Percentiles rank a stretch among this genome's conserved stretches.
Conservation (phyloP, 2,113 vertebrate genomes). For the Macrotus californicus region DNA sequence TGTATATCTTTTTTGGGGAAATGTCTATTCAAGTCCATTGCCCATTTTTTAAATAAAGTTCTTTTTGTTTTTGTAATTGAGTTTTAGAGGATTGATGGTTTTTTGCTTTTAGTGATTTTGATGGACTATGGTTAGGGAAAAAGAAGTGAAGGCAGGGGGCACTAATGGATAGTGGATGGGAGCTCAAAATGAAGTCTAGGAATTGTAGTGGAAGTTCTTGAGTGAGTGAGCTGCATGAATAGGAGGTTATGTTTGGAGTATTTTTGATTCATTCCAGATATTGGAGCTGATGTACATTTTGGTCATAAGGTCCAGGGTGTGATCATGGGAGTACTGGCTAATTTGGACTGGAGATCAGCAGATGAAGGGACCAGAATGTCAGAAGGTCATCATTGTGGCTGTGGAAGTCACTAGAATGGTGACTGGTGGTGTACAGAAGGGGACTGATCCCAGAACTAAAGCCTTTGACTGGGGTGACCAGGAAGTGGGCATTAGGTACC, state of each 20-base stretch:
- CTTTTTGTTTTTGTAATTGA: not conserved
- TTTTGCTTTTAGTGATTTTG: constrained; percentile 33
- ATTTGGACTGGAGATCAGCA: not conserved
- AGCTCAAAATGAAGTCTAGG: not conserved
- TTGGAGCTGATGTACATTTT: not conserved
- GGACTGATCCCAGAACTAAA: not conserved
- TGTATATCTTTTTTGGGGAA: not conserved
- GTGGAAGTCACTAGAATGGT: not conserved
- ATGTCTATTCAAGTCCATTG: not conserved
- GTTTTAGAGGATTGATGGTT: not conserved
- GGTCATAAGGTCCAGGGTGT: not conserved
- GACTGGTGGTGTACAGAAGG: not conserved
- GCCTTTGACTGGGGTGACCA: not conserved
- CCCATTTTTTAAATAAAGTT: not conserved
- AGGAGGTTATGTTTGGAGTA: not conserved
- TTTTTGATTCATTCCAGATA: not conserved
- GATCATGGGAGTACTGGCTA: not conserved
- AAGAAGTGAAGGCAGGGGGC: not conserved
- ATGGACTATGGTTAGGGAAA: not conserved
- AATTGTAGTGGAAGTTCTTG: constrained; percentile 17
- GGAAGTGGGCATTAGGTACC: not conserved
- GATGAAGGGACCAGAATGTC: not conserved
- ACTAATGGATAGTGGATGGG: not conserved
- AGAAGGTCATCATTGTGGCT: not conserved
- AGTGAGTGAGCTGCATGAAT: not conserved